Percentiles rank a stretch among this genome's conserved stretches.
These are phyloP conservation scores for Brachystomella parvula DNA, from an alignment of 1,140 invertebrate species.

Conservation along the genomic window DNA sequence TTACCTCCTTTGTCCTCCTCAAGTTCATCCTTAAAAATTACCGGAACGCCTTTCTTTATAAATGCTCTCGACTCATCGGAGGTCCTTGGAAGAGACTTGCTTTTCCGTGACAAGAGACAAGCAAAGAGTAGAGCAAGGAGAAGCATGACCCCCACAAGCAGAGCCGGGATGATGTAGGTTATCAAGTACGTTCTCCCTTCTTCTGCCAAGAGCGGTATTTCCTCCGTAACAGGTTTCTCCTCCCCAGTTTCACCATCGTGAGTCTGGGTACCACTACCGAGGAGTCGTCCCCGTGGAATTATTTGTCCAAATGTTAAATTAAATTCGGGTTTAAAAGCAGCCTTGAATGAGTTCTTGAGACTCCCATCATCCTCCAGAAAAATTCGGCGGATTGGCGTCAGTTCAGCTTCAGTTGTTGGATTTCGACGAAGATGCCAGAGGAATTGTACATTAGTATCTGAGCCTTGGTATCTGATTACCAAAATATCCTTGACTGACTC, in stretches of 20 bases:
- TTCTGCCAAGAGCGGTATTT: background rate
- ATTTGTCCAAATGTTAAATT: slow-evolving; percentile 63
- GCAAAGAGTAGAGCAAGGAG: slow-evolving; percentile 76
- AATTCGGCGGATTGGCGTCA: slow-evolving; percentile 59
- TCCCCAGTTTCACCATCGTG: slow-evolving; percentile 12
- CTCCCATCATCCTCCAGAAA: slow-evolving; percentile 47
- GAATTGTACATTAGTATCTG: slow-evolving; percentile 48
- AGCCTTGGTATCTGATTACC: slow-evolving; percentile 18
- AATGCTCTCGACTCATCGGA: slow-evolving; percentile 63
- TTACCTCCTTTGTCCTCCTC: slow-evolving; percentile 56
- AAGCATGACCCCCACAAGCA: slow-evolving; percentile 82
- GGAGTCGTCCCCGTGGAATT: slow-evolving; percentile 61
- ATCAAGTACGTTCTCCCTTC: slow-evolving; percentile 55
- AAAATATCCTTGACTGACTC: slow-evolving; percentile 15
- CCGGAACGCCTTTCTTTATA: slow-evolving; percentile 75
- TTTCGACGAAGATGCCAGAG: slow-evolving; percentile 69
- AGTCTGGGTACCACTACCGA: slow-evolving; percentile 18
- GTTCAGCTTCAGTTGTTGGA: slow-evolving; percentile 65
- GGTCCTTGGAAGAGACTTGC: slow-evolving; percentile 43
- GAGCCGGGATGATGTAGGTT: slow-evolving; percentile 80
- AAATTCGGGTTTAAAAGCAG: slow-evolving; percentile 67
- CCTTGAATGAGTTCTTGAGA: slow-evolving; percentile 53
- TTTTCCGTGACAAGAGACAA: slow-evolving; percentile 70
- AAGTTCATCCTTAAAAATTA: slow-evolving; percentile 83
- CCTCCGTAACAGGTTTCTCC: slow-evolving; percentile 9